phyloP scores from a whole-genome alignment of 2,797 vertebrate species.

The Podarcis lilfordi region DNA sequence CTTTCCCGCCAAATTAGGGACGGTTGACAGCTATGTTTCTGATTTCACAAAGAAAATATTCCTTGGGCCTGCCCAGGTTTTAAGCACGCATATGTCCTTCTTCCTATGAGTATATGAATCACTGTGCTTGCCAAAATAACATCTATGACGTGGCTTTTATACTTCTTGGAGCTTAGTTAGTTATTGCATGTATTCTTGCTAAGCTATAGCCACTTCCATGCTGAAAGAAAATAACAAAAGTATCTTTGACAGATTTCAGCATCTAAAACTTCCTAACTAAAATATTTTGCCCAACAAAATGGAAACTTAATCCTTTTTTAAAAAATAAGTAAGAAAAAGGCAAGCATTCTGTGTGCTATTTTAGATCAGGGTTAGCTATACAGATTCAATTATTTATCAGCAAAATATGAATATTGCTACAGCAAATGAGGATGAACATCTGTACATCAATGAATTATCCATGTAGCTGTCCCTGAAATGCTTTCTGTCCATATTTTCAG shows the following conservation, averaged over 20 bases:
- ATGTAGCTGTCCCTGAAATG: background rate
- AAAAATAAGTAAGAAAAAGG: background rate
- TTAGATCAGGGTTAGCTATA: conserved; percentile 6
- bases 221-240: background rate
- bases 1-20: too few species aligned
- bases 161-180: background rate
- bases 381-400: conserved; percentile 24
- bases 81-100: background rate
- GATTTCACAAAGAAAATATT: background rate
- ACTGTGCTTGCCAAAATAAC: background rate
- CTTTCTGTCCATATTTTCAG: conserved; percentile 6
- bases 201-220: background rate
- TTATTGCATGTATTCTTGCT: background rate
- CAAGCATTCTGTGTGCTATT: background rate
- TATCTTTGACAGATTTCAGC: background rate
- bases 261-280: background rate
- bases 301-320: background rate
- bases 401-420: background rate
- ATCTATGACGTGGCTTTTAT: background rate
- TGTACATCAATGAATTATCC: conserved; percentile 21
- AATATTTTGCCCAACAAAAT: conserved; percentile 4
- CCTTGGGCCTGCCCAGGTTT: too few species aligned
- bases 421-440: conserved; percentile 18
- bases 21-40: too few species aligned
- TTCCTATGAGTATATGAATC: background rate